Conservation (phyloP, 2,113 vertebrate species). For the Rhabdomys dilectus region DNA sequence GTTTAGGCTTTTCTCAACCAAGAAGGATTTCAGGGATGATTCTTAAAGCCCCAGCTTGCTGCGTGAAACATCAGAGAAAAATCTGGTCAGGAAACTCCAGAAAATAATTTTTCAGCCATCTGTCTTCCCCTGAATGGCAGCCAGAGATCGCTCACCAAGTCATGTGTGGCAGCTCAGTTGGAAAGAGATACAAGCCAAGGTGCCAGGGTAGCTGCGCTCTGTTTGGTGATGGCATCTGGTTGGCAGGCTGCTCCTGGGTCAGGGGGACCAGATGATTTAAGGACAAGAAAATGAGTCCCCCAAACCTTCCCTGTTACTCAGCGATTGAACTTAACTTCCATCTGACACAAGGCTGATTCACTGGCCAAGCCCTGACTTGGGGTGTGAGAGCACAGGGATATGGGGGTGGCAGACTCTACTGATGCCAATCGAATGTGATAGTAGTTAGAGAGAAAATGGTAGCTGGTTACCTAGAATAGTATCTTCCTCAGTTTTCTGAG, state of each 20-base stretch:
- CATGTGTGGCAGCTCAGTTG: slow-evolving; percentile 1
- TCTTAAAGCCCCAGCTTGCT: slow-evolving; percentile 52
- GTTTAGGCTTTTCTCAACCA: not conserved
- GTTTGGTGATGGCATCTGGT: slow-evolving; percentile 36
- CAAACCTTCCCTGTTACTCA: not conserved
- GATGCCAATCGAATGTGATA: not conserved
- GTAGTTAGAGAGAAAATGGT: not conserved
- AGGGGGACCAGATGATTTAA: slow-evolving; percentile 34
- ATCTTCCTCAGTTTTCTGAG: not conserved
- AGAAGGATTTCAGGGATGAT: not conserved
- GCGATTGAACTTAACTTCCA: slow-evolving; percentile 2
- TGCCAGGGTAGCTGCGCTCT: not conserved
- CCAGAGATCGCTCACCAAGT: slow-evolving; percentile 68
- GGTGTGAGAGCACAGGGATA: not conserved
- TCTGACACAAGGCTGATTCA: not conserved
- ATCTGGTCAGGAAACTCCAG: slow-evolving; percentile 74
- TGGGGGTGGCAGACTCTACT: not conserved
- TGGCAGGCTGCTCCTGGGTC: slow-evolving; percentile 37
- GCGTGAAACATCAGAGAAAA: slow-evolving; percentile 58
- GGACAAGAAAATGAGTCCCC: not conserved
- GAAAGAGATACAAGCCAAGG: not conserved
- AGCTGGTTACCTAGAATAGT: not conserved
- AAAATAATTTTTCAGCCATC: slow-evolving; percentile 72
- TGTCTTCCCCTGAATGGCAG: slow-evolving; percentile 74
- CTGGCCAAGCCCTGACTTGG: not conserved